phyloP scores from a whole-genome alignment of 1,140 invertebrate genomes.

The Akabosia matsudoensis region DNA sequence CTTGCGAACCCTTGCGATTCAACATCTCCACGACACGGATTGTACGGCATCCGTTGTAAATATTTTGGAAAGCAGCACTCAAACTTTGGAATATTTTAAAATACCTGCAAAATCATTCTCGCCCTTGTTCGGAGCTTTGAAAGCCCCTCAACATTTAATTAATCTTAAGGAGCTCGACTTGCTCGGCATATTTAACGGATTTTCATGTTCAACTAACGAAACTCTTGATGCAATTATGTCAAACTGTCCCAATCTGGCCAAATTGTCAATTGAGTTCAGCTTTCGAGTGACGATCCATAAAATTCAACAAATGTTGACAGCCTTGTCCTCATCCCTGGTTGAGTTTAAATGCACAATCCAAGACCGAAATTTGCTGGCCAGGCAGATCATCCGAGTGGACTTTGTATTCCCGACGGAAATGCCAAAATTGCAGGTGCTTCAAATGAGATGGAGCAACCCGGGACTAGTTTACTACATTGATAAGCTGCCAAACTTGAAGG shows the following conservation, averaged over 20 bases:
- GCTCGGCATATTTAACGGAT: conserved; percentile 27
- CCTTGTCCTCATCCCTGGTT: conserved; percentile 10
- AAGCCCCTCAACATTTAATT: not conserved
- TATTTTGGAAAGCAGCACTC: not conserved
- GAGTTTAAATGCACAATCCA: conserved; percentile 26
- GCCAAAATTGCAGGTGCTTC: conserved; percentile 11
- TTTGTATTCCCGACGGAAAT: conserved; percentile 25
- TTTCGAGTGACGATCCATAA: not conserved
- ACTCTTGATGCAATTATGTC: not conserved
- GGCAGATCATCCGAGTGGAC: conserved; percentile 23
- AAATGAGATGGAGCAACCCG: conserved; percentile 7
- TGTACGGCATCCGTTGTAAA: conserved; percentile 18
- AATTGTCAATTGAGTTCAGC: conserved; percentile 23
- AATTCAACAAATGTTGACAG: not conserved
- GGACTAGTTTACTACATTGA: conserved; percentile 27
- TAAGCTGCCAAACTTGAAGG: conserved; percentile 5
- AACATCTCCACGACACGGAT: conserved; percentile 27
- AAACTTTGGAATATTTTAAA: conserved; percentile 27
- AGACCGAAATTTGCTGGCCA: conserved; percentile 23
- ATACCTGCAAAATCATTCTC: not conserved
- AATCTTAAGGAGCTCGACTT: conserved; percentile 27
- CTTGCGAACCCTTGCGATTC: conserved; percentile 6
- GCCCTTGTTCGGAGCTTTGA: not conserved
- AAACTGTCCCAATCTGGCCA: conserved; percentile 7
- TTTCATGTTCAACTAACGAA: conserved; percentile 17